Evolutionary conservation across 2,113 vertebrate species (phyloP).

Genomic region (Amblyopsis rosae): DNA sequence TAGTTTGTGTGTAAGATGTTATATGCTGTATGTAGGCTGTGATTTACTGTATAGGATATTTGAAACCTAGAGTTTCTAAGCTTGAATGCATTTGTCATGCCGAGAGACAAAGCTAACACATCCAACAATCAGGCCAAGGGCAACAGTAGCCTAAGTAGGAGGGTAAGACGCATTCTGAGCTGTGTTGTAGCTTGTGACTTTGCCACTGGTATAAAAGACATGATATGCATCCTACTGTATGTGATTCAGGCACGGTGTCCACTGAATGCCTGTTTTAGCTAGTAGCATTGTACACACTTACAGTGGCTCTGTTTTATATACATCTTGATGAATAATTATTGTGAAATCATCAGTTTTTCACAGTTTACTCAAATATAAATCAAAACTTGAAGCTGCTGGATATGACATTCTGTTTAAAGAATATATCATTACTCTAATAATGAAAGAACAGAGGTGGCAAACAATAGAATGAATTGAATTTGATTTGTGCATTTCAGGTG

Average conservation of each 20-base stretch:
- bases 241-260: not conserved
- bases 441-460: not conserved
- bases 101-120: not conserved
- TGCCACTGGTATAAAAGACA: too few species aligned
- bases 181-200: too few species aligned
- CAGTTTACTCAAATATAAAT: too few species aligned
- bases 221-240: too few species aligned
- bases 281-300: conserved; percentile 2
- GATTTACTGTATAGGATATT: conserved; percentile 2
- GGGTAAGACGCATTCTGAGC: too few species aligned
- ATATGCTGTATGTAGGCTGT: conserved; percentile 4
- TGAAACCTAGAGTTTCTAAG: not conserved
- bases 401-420: not conserved
- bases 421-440: not conserved
- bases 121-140: not conserved
- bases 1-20: not conserved
- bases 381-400: too few species aligned
- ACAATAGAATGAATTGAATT: conserved; percentile 1
- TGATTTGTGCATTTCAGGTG: not conserved
- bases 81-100: not conserved
- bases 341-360: too few species aligned
- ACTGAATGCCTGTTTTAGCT: conserved; percentile 17
- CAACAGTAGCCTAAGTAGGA: not conserved
- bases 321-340: too few species aligned
- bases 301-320: not conserved